Evolutionary conservation across 2,888 invertebrate genomes (phyloP).

Genomic region (Embidobia sp.): DNA sequence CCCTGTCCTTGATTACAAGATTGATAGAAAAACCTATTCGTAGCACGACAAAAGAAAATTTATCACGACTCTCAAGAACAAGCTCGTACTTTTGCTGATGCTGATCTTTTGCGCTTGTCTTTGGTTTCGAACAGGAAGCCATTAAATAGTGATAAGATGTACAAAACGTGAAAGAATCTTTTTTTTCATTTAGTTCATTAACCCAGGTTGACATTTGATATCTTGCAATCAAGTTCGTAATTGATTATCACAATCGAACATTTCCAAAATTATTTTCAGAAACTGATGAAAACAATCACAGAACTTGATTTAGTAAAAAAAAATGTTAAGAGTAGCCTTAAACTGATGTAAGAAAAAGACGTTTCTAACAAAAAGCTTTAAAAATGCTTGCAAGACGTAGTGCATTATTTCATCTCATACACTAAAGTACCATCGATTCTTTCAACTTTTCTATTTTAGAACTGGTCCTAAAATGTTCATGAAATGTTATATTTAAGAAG

Average conservation of each 20-base stretch:
- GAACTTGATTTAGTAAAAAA: too few relatives aligned
- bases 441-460: constrained; percentile 2
- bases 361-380: constrained; percentile 11
- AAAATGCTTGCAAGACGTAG: not conserved
- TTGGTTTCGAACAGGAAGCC: not conserved
- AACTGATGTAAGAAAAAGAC: constrained; percentile 2
- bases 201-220: too few relatives aligned
- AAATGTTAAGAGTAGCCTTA: not conserved
- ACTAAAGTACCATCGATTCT: not conserved
- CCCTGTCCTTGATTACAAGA: constrained; percentile 12
- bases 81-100: constrained; percentile 6
- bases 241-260: too few relatives aligned
- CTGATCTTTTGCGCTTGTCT: not conserved
- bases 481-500: too few relatives aligned
- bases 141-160: too few relatives aligned
- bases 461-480: not conserved
- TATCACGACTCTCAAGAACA: constrained; percentile 17
- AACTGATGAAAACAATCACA: too few relatives aligned
- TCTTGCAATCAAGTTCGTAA: too few relatives aligned
- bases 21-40: constrained; percentile 43
- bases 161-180: too few relatives aligned
- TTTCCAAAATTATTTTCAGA: too few relatives aligned
- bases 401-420: constrained; percentile 1
- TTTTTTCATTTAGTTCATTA: too few relatives aligned
- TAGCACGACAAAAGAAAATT: constrained; percentile 35